Evolutionary conservation across 2,113 vertebrate genomes (phyloP).

Genomic region (Noctilio leporinus): DNA sequence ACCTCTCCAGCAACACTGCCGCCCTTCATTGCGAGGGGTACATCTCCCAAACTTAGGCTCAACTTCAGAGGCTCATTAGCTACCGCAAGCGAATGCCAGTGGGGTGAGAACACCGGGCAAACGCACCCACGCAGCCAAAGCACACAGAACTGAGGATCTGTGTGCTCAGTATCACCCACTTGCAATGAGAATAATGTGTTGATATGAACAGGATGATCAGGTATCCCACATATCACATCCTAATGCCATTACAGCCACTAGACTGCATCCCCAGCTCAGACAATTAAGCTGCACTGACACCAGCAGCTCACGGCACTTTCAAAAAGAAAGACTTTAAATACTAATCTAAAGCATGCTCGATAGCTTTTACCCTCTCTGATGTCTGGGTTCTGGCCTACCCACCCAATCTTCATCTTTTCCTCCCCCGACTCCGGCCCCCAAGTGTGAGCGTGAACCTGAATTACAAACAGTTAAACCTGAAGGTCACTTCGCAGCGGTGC

Average conservation of each 20-base stretch:
- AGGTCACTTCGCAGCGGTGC: constrained; percentile 75
- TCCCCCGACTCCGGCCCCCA: background rate
- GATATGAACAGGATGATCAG: constrained; percentile 52
- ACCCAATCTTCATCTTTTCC: constrained; percentile 67
- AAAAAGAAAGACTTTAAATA: constrained; percentile 64
- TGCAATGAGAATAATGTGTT: constrained; percentile 49
- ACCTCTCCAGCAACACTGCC: constrained; percentile 72
- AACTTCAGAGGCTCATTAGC: constrained; percentile 79
- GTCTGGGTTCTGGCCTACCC: constrained; percentile 79
- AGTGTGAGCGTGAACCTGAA: constrained; percentile 68
- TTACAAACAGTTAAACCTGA: constrained; percentile 77
- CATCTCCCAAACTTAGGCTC: constrained; percentile 75
- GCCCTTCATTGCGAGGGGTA: constrained; percentile 57
- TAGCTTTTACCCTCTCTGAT: constrained; percentile 59
- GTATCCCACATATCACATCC: constrained; percentile 54
- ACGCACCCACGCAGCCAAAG: constrained; percentile 27
- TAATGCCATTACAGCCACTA: constrained; percentile 29
- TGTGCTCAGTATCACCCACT: constrained; percentile 38
- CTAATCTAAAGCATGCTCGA: constrained; percentile 59
- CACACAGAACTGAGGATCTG: constrained; percentile 20
- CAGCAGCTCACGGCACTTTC: constrained; percentile 70
- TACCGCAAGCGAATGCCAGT: constrained; percentile 67
- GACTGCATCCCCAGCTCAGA: constrained; percentile 58
- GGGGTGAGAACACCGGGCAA: constrained; percentile 42
- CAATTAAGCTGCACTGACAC: constrained; percentile 74